Percentiles rank a stretch among this genome's conserved stretches.
Evolutionary conservation across 92 coral and sea anemone species (phyloP).

Genomic region (Porites rus): DNA sequence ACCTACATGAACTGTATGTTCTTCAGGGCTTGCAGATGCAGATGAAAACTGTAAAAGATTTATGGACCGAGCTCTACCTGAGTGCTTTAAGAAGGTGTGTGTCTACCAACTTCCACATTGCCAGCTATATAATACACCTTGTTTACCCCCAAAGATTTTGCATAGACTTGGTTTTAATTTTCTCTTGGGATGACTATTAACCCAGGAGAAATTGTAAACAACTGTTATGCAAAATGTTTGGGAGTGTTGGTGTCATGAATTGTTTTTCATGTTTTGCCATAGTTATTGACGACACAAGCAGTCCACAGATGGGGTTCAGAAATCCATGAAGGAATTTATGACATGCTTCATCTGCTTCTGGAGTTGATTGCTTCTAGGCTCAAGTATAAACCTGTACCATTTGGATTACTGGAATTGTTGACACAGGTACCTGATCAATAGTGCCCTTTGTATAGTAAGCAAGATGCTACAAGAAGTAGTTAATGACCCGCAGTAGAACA

Average conservation of each 20-base stretch:
- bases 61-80: constrained; percentile 89
- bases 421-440: constrained; percentile 69
- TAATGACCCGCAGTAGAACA: no score
- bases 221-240: neutral
- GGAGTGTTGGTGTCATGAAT: neutral
- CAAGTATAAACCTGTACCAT: constrained; percentile 79
- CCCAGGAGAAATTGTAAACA: no score
- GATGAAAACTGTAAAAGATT: constrained; percentile 92
- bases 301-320: constrained; percentile 83
- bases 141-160: no score
- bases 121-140: no score
- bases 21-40: constrained; percentile 80
- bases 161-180: no score
- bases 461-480: no score
- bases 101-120: no score
- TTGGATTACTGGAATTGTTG: constrained; percentile 80
- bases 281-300: constrained; percentile 82
- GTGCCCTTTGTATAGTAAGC: no score
- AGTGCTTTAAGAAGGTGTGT: constrained; percentile 86
- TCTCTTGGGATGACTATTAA: no score
- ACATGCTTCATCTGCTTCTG: constrained; percentile 81
- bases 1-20: neutral
- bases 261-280: neutral
- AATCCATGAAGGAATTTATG: constrained; percentile 89
- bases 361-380: constrained; percentile 81